These are phyloP conservation scores for Melanotaenia boesemani DNA, from an alignment of 2,797 vertebrate genomes.

Conservation along the genomic window DNA sequence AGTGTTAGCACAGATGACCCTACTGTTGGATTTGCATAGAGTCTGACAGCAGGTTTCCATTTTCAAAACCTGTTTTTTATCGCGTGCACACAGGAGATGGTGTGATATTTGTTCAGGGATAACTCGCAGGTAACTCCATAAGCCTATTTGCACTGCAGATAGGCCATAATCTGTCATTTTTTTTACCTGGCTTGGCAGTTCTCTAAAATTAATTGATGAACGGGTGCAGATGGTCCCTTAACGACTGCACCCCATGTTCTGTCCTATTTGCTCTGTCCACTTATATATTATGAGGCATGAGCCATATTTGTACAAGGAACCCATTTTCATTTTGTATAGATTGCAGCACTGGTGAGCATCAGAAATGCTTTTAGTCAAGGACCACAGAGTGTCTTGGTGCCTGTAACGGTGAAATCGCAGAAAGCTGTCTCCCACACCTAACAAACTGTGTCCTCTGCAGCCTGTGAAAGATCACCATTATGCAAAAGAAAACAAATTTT, in stretches of 20 bases:
- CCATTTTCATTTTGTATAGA: background rate
- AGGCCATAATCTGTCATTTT: slow-evolving; percentile 39
- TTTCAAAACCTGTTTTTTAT: slow-evolving; percentile 52
- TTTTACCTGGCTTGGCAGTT: slow-evolving; percentile 2
- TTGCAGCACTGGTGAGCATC: slow-evolving; percentile 6
- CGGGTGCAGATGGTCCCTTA: slow-evolving; percentile 2
- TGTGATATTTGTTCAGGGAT: slow-evolving; percentile 57
- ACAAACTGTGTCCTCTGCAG: slow-evolving; percentile 28
- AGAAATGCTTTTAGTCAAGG: slow-evolving; percentile 19
- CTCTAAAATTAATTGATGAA: slow-evolving; percentile 13
- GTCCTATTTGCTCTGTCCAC: slow-evolving; percentile 3
- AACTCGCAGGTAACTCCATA: slow-evolving; percentile 14
- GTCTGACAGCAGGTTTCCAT: slow-evolving; percentile 10
- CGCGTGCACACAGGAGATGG: slow-evolving; percentile 22
- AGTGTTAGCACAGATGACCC: background rate
- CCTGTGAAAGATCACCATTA: slow-evolving; percentile 35
- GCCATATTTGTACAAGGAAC: slow-evolving; percentile 12
- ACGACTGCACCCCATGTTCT: slow-evolving; percentile 28
- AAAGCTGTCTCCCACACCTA: slow-evolving; percentile 6
- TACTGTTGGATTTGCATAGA: background rate
- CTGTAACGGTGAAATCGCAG: slow-evolving; percentile 25
- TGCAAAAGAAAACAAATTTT: slow-evolving; percentile 60
- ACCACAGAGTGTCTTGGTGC: background rate
- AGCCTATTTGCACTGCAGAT: slow-evolving; percentile 63
- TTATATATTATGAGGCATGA: background rate